Conservation (phyloP, 2,113 vertebrate genomes). For the Pollachius pollachius region DNA sequence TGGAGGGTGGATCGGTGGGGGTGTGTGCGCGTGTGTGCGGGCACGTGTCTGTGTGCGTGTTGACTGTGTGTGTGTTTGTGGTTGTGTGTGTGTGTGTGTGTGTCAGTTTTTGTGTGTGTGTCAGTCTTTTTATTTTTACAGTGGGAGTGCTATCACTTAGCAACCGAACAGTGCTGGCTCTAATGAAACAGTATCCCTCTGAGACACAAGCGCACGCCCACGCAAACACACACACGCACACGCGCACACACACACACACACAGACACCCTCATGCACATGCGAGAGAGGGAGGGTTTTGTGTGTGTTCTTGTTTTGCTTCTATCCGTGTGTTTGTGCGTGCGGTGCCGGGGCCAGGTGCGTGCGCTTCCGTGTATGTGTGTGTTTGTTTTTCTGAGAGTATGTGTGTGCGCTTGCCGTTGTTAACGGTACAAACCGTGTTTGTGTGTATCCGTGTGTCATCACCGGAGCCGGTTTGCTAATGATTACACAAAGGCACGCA, state of each 20-base stretch:
- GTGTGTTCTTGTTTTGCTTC: slow-evolving; percentile 9
- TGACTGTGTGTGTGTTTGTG: too few relatives aligned
- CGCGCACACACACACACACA: too few relatives aligned
- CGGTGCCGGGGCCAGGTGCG: slow-evolving; percentile 16
- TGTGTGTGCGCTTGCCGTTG: background rate
- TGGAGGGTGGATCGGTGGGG: too few relatives aligned
- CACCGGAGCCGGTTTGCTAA: too few relatives aligned
- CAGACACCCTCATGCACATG: too few relatives aligned
- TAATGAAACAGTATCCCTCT: slow-evolving; percentile 69
- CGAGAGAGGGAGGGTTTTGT: too few relatives aligned
- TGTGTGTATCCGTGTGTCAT: background rate
- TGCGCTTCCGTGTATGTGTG: slow-evolving; percentile 16
- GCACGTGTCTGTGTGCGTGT: slow-evolving; percentile 48
- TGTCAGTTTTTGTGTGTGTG: too few relatives aligned
- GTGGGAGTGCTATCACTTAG: slow-evolving; percentile 67
- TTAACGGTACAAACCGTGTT: background rate
- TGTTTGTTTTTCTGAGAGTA: slow-evolving; percentile 18
- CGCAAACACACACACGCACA: slow-evolving; percentile 44
- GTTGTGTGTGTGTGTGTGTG: too few relatives aligned
- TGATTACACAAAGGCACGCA: too few relatives aligned
- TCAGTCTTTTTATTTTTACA: slow-evolving; percentile 43
- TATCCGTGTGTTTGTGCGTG: slow-evolving; percentile 17
- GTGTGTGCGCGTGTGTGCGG: slow-evolving; percentile 37
- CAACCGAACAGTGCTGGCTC: slow-evolving; percentile 65
- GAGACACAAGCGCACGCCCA: slow-evolving; percentile 58